Conservation (phyloP, 2,797 vertebrate genomes). For the Darevskia mixta region DNA sequence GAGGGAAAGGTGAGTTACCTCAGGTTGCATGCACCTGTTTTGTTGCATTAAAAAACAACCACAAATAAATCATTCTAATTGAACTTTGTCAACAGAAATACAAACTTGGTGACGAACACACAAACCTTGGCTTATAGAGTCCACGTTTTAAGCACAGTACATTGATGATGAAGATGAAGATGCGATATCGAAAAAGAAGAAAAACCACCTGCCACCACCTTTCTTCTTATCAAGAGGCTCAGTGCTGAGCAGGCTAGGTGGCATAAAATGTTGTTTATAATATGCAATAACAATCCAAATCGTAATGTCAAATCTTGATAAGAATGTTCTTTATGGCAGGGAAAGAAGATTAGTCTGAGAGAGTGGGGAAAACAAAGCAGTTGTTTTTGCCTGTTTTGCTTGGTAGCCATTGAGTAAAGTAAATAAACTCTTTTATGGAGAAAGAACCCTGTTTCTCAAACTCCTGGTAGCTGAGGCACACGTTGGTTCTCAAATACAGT, state of each 20-base stretch:
- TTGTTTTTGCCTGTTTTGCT: background rate
- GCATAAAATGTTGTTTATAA: background rate
- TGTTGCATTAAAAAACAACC: too few relatives aligned
- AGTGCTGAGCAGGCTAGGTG: accelerated
- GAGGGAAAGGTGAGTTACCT: background rate
- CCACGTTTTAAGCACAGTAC: too few relatives aligned
- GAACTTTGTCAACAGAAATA: too few relatives aligned
- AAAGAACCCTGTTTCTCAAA: background rate
- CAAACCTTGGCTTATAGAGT: too few relatives aligned
- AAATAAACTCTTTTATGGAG: background rate
- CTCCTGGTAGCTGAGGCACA: background rate
- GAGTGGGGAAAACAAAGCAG: background rate
- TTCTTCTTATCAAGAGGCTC: background rate
- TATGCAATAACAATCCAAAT: background rate
- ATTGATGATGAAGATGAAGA: too few relatives aligned
- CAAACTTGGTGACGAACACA: too few relatives aligned
- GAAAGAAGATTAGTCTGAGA: slow-evolving; percentile 12
- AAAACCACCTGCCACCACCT: background rate
- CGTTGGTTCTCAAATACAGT: background rate
- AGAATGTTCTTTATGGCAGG: slow-evolving; percentile 8
- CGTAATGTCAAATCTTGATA: background rate
- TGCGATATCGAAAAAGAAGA: too few relatives aligned
- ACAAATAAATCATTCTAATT: too few relatives aligned
- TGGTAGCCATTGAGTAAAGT: background rate
- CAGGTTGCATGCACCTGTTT: background rate